Evolutionary conservation across 2,797 vertebrate genomes (phyloP).

Genomic region (Oryzias dopingdopingensis): DNA sequence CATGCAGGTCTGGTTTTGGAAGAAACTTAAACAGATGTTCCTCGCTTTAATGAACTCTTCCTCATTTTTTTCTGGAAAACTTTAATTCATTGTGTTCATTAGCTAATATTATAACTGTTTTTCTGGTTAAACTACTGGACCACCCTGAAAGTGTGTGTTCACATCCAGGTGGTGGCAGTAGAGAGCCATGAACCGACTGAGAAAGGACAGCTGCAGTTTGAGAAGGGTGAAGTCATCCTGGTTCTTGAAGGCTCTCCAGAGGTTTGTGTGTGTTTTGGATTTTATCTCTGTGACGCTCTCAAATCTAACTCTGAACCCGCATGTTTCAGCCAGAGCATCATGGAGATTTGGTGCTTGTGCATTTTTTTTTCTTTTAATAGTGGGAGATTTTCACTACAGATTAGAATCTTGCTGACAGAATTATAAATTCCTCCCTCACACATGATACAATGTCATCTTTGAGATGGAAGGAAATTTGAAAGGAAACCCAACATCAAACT

Average conservation of each 20-base stretch:
- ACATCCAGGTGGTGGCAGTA: conserved; percentile 67
- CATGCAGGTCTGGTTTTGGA: no score
- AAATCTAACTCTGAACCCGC: conserved; percentile 22
- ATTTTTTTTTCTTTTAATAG: neutral
- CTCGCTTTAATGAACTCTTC: no score
- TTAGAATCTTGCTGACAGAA: no score
- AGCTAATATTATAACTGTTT: neutral
- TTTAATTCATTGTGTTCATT: no score
- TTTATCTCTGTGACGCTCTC: conserved; percentile 29
- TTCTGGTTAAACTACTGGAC: neutral
- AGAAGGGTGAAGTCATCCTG: conserved; percentile 71
- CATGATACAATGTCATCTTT: no score
- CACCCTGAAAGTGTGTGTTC: no score
- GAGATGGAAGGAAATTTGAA: no score
- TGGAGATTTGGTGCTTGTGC: neutral
- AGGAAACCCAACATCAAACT: no score
- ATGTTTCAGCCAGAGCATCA: neutral
- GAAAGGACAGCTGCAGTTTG: conserved; percentile 64
- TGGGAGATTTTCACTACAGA: no score
- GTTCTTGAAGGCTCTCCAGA: conserved; percentile 51
- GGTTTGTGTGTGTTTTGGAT: conserved; percentile 44
- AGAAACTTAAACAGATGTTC: no score
- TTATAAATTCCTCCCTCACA: no score
- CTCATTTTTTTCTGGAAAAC: no score
- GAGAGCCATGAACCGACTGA: conserved; percentile 59